Percentiles rank a stretch among this genome's conserved stretches.
Conservation (phyloP, 2,797 vertebrate genomes). For the Diplodus puntazzo region DNA sequence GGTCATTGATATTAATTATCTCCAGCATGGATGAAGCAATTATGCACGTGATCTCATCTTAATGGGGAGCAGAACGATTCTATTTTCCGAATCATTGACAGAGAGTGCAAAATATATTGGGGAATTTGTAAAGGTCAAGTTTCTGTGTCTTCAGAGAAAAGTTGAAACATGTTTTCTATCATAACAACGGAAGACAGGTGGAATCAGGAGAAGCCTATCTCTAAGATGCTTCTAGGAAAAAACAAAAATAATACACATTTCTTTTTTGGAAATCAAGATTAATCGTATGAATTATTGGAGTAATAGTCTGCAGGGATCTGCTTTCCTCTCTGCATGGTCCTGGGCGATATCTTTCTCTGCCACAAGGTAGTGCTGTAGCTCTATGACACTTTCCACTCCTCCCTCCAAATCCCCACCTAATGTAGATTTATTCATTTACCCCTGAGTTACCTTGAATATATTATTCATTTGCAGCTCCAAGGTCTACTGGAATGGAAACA, state of each 20-base stretch:
- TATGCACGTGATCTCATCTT: constrained; percentile 57
- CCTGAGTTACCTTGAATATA: constrained; percentile 74
- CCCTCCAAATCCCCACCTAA: constrained; percentile 39
- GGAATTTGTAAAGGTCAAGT: constrained; percentile 26
- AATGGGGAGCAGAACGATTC: constrained; percentile 60
- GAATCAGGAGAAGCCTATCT: not conserved
- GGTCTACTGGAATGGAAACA: constrained; percentile 75
- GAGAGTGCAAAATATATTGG: constrained; percentile 15
- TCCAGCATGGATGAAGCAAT: constrained; percentile 62
- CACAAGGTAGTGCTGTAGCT: constrained; percentile 79
- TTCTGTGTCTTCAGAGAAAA: not conserved
- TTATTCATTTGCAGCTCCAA: constrained; percentile 79
- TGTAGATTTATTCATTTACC: constrained; percentile 79
- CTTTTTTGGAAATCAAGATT: too few relatives aligned
- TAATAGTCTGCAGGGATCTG: too few relatives aligned
- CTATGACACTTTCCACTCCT: constrained; percentile 54
- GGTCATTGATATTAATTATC: constrained; percentile 80
- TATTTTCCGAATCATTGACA: constrained; percentile 66
- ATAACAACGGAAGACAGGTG: not conserved
- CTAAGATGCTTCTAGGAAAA: not conserved
- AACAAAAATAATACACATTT: not conserved
- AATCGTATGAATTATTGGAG: too few relatives aligned
- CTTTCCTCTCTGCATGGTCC: not conserved
- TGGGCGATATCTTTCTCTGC: constrained; percentile 31
- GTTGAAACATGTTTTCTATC: not conserved